These are phyloP conservation scores for Furcula furcula DNA, from an alignment of 2,888 invertebrate genomes.

Conservation along the genomic window DNA sequence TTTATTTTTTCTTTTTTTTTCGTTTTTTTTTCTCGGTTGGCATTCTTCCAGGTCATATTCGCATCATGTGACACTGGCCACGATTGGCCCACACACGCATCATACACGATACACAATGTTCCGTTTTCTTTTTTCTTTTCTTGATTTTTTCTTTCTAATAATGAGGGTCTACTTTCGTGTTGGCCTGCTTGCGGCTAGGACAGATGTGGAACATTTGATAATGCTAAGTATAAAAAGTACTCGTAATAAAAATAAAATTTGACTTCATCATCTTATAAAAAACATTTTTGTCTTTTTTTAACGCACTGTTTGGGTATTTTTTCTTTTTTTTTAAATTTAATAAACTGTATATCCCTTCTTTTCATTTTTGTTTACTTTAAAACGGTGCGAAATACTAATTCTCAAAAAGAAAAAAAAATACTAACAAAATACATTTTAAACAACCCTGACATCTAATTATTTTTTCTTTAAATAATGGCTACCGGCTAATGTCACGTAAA, in stretches of 20 bases:
- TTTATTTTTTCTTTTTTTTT: slow-evolving; percentile 43
- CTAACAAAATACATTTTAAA: no score
- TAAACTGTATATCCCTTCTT: no score
- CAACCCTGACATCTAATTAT: no score
- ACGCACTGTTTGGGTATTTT: no score
- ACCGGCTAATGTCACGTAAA: no score
- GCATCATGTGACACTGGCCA: slow-evolving; percentile 68
- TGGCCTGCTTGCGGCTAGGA: slow-evolving; percentile 63
- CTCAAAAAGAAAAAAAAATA: no score
- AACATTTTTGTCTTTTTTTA: not conserved
- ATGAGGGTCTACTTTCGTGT: slow-evolving; percentile 58
- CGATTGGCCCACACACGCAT: slow-evolving; percentile 57
- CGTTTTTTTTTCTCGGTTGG: slow-evolving; percentile 26
- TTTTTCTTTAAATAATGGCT: no score
- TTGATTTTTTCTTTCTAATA: slow-evolving; percentile 42
- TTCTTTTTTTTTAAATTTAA: no score
- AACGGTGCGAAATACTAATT: no score
- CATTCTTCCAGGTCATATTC: slow-evolving; percentile 72
- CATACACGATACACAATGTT: slow-evolving; percentile 65
- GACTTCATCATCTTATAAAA: slow-evolving; percentile 42
- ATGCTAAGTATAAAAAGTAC: no score
- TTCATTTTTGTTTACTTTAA: no score
- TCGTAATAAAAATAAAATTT: slow-evolving; percentile 13
- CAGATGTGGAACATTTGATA: slow-evolving; percentile 55
- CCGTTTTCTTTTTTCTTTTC: slow-evolving; percentile 38